Evolutionary conservation across 2,888 invertebrate species (phyloP).

Genomic region (Philhelius pedissequus): DNA sequence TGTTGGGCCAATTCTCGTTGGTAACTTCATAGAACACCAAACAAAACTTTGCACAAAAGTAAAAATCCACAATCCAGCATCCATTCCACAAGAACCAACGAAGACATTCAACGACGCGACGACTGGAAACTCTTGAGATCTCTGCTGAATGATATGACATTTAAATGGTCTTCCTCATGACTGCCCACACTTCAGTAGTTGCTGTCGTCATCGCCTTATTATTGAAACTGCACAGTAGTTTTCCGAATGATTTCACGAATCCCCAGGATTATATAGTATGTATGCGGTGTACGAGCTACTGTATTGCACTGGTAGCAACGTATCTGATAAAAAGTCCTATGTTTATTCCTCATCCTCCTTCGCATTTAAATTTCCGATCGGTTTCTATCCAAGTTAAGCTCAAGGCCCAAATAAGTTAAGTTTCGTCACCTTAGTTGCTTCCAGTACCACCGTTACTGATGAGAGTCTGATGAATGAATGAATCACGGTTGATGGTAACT

Average conservation of each 20-base stretch:
- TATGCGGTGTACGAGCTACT: constrained; percentile 38
- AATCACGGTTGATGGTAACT: constrained; percentile 27
- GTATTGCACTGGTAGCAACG: constrained; percentile 47
- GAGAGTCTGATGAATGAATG: constrained; percentile 61
- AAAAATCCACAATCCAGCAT: not conserved
- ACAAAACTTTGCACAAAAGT: not conserved
- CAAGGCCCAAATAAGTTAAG: not conserved
- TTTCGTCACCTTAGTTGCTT: constrained; percentile 25
- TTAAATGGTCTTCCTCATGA: constrained; percentile 63
- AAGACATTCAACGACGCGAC: not conserved
- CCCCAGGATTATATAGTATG: not conserved
- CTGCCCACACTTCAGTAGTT: constrained; percentile 61
- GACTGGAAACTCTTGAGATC: constrained; percentile 44
- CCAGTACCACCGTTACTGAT: not conserved
- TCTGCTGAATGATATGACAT: constrained; percentile 60
- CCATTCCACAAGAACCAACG: not conserved
- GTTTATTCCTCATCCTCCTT: not conserved
- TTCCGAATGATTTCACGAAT: constrained; percentile 47
- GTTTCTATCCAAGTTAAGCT: not conserved
- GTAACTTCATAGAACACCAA: constrained; percentile 29
- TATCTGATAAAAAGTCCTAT: constrained; percentile 52
- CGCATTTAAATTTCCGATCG: not conserved
- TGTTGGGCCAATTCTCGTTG: constrained; percentile 17
- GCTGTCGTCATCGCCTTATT: constrained; percentile 15
- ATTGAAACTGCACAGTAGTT: constrained; percentile 24